Base-by-base conservation (phyloP, 2,113 vertebrate genomes). In the Cnemophilus loriae region DNA sequence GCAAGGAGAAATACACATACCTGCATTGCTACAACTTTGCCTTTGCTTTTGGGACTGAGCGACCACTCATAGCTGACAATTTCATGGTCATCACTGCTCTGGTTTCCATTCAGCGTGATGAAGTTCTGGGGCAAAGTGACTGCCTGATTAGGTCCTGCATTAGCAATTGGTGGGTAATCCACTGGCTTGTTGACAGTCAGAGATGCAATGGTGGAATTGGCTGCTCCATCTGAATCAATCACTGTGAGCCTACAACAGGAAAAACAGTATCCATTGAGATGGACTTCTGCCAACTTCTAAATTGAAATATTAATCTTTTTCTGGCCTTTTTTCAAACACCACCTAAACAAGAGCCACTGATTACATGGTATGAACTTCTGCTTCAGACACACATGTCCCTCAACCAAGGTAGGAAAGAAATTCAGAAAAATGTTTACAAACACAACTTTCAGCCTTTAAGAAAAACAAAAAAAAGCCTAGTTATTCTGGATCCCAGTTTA, bases 11-110 rank as follows among this genome's bases (percentile, higher is more conserved):
- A 50, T 1, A 70, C 39, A 47, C 94, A 96, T 97, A 98, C 98
- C 98, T 96, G 97, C 97, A 98, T 98, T 39, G 96, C 95, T 83
- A 98, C 96, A 80, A 97, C 96, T 84, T 97, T 98, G 87, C 90
- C 91, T 87, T 97, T 96, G 95, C 98, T 98, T 91, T 94, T 97
- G 27, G 98, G 97, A 39, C 96, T 97, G 76, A 98, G 96, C 0
- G 97, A 98, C 98, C 98, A 99, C 70, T 98, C 95, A 41, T 98
- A 98, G 80, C 97, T 95, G 41, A 97, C 92, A 82, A 98, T 98
- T 56, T 94, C 95, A 50, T 98, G 97, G 88, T 98, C 98, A 61
- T 98, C 98, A 1, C 94, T 98, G 97, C 98, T 98, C 92, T 97
- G 97, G 77, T 98, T 99, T 89, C 98, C 98, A 78, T 98, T 98